phyloP scores from a whole-genome alignment of 2,888 invertebrate species.

The Phlogophora meticulosa region DNA sequence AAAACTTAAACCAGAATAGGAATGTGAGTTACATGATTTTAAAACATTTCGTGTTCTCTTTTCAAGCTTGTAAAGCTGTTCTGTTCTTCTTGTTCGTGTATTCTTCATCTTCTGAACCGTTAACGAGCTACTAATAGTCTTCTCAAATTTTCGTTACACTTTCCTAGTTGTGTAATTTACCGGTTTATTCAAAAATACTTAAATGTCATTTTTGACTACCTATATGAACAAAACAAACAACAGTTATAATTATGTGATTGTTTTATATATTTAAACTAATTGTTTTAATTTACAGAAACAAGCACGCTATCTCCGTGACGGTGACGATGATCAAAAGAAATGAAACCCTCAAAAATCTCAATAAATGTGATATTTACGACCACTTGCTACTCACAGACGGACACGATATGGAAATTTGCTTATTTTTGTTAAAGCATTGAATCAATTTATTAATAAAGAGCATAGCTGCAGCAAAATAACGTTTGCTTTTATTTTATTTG shows the following conservation, averaged over 20 bases:
- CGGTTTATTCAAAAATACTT: not conserved
- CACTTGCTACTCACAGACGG: constrained; percentile 24
- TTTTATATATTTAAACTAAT: not conserved
- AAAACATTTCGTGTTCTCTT: not conserved
- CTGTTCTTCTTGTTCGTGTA: not conserved
- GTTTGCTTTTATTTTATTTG: not conserved
- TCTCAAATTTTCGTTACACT: not conserved
- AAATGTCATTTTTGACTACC: not conserved
- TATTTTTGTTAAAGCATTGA: constrained; percentile 52
- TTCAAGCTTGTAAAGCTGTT: not conserved
- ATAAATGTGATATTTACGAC: constrained; percentile 47
- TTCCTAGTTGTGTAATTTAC: not conserved
- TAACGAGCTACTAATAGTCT: not conserved
- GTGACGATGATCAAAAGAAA: constrained; percentile 44
- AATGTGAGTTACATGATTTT: constrained; percentile 29
- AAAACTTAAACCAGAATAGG: constrained; percentile 13
- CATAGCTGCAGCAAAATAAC: constrained; percentile 46
- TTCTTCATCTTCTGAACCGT: not conserved
- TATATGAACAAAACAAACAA: not conserved
- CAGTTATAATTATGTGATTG: not conserved
- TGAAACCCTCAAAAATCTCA: constrained; percentile 19
- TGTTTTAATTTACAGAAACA: constrained; percentile 40
- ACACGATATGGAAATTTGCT: constrained; percentile 37
- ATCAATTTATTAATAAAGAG: constrained; percentile 51
- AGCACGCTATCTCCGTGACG: constrained; percentile 28